These are phyloP conservation scores for Eonycteris spelaea DNA, from an alignment of 2,113 vertebrate species.

Conservation along the genomic window DNA sequence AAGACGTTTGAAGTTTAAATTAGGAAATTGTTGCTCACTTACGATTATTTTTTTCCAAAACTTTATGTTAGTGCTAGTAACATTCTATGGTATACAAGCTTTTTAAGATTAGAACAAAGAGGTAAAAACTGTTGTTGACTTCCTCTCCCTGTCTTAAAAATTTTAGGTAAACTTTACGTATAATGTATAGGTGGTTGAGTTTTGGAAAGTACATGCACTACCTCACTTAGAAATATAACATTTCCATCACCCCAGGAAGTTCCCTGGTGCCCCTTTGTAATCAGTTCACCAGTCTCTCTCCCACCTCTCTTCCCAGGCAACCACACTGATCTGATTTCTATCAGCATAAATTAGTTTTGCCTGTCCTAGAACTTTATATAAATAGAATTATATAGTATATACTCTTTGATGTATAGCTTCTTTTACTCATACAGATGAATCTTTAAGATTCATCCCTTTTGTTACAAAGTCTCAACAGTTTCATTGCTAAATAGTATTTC, in stretches of 20 bases:
- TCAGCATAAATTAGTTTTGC: neutral
- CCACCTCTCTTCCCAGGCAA: neutral
- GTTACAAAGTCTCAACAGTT: neutral
- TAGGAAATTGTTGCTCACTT: neutral
- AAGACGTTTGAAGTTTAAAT: constrained; percentile 32
- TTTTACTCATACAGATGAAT: neutral
- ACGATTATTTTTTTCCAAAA: neutral
- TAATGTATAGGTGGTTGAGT: neutral
- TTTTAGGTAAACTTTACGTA: neutral
- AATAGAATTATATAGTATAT: neutral
- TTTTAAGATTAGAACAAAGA: neutral
- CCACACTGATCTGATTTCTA: neutral
- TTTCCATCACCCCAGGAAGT: neutral
- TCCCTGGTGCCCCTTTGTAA: neutral
- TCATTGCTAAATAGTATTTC: neutral
- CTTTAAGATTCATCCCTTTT: neutral
- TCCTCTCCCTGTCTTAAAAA: neutral
- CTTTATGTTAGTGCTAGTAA: neutral
- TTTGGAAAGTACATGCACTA: neutral
- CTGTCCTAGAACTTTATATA: neutral
- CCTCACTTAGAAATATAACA: neutral
- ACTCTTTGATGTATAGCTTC: neutral
- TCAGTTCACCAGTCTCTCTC: neutral
- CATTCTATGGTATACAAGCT: neutral
- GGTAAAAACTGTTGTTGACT: neutral